These are phyloP conservation scores for Drosophila koepferae DNA, from an alignment of 2,888 invertebrate genomes.

Conservation along the genomic window DNA sequence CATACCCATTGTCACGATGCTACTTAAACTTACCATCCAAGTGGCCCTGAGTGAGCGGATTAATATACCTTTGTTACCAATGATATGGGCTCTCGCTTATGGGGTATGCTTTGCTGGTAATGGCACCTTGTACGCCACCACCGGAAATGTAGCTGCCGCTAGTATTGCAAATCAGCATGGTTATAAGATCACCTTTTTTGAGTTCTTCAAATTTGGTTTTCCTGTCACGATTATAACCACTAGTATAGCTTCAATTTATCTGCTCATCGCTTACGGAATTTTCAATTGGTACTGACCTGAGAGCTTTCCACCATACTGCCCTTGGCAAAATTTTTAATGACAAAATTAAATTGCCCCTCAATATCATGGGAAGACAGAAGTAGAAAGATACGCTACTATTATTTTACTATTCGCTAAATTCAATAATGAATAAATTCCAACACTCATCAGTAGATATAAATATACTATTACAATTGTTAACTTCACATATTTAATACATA, in stretches of 20 bases:
- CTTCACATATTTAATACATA: no score
- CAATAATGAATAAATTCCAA: no score
- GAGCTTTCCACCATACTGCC: background rate
- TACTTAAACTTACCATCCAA: slow-evolving; percentile 91
- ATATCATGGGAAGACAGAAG: slow-evolving; percentile 1
- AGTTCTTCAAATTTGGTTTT: slow-evolving; percentile 93
- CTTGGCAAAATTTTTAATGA: slow-evolving; percentile 65
- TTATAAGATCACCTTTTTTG: slow-evolving; percentile 92
- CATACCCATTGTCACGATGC: slow-evolving; percentile 96
- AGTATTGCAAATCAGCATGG: slow-evolving; percentile 97
- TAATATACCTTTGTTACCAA: slow-evolving; percentile 90
- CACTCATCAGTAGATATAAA: no score
- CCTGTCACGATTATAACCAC: slow-evolving; percentile 91
- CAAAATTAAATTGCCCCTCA: slow-evolving; percentile 56
- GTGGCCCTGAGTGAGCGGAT: slow-evolving; percentile 89
- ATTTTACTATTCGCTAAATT: no score
- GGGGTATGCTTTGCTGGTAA: slow-evolving; percentile 97
- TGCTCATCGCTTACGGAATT: slow-evolving; percentile 89
- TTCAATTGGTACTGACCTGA: slow-evolving; percentile 87
- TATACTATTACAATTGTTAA: no score
- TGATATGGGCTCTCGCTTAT: slow-evolving; percentile 94
- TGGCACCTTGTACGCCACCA: slow-evolving; percentile 95
- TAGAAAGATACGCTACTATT: background rate
- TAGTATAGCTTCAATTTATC: slow-evolving; percentile 88
- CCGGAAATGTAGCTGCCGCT: slow-evolving; percentile 95